Evolutionary conservation across 2,113 vertebrate species (phyloP), one percentile per base, ranked within the genome.

Genomic region (Takifugu flavidus): DNA sequence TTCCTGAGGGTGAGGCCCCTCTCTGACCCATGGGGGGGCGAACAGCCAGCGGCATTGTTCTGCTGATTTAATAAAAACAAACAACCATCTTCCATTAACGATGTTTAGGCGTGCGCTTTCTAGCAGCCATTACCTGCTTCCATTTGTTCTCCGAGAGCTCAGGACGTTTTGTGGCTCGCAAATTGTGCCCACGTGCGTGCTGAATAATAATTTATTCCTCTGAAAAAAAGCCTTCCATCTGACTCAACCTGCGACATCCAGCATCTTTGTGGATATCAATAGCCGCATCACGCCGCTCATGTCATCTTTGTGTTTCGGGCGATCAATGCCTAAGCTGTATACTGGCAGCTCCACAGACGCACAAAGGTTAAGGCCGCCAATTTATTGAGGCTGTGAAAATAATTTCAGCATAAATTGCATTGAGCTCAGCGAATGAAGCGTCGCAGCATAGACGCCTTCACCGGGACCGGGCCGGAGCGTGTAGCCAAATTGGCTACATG

Each of bases 61-160:
- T 68, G 72, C 39, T 61, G 34, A 78, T 78, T 78, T 59, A 43
- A 70, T 77, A 71, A 73, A 83, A 80, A 26, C 66, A 76, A 67
- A 68, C 73, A 75, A 75, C 79, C 66, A 75, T 79, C 57, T 79
- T 52, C 59, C 70, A 61, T 82, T 81, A 79, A 75, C 82, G 52
- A 62, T 67, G 56, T 58, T 72, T 67, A 72, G 82, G 66, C 62
- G 68, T 43, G 56, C 63, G 67, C 53, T 0, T 25, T 62, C 61
- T 72, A 15, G 14, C 55, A 44, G 56, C 70, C 65, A 78, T 82
- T 78, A 62, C 67, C 49, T 46, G 45, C 70, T 59, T 53, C 67
- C 66, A 80, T 86, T 75, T 71, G 57, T 75, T 75, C 66, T 51
- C 51, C 65, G 53, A 42, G 62, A 75, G 83, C 68, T 80, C 77